Percentiles rank a stretch among this genome's conserved stretches.
Evolutionary conservation across 2,113 vertebrate species (phyloP).

Genomic region (Emberiza fucata): DNA sequence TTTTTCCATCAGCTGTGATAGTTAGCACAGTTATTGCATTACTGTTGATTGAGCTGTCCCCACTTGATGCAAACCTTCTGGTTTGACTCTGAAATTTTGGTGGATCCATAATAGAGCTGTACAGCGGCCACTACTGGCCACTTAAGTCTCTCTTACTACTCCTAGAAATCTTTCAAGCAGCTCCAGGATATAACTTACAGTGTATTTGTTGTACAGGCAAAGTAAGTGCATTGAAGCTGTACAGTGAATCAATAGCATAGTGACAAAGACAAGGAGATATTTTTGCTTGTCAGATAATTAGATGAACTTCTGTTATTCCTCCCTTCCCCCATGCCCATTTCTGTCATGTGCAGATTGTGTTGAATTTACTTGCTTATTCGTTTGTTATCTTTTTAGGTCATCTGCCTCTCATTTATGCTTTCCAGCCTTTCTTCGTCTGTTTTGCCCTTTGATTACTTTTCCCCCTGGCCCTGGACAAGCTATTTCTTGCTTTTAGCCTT

Average conservation of each 20-base stretch:
- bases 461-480: neutral
- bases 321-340: neutral
- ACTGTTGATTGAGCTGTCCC: neutral
- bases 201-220: neutral
- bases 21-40: neutral
- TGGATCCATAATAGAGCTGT: neutral
- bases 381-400: neutral
- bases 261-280: neutral
- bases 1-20: neutral
- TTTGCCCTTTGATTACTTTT: neutral
- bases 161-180: neutral
- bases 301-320: neutral
- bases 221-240: neutral
- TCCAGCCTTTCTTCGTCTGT: neutral
- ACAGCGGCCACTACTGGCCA: neutral
- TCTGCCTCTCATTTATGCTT: neutral
- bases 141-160: neutral
- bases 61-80: neutral
- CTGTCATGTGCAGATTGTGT: neutral
- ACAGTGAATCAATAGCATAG: neutral
- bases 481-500: neutral
- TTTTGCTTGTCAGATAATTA: neutral
- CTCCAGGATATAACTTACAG: neutral
- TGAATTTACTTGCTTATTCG: neutral
- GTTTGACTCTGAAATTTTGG: neutral